These are phyloP conservation scores for Macrobrachium nipponense DNA, from an alignment of 1,140 invertebrate species.

Conservation along the genomic window DNA sequence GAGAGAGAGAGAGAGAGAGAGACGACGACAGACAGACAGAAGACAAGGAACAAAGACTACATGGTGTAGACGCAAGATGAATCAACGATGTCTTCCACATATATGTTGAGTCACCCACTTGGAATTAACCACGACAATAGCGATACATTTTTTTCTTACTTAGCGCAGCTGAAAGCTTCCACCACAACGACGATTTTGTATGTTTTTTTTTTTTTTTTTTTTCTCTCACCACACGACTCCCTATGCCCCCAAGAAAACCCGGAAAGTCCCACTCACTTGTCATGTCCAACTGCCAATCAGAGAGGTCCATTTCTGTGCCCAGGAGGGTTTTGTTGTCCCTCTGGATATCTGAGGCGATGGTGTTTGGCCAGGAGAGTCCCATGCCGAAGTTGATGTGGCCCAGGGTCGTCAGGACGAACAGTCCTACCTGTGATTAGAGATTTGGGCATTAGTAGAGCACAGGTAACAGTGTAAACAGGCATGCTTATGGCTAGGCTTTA, in stretches of 20 bases:
- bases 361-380: neutral
- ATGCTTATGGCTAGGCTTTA: too few species aligned
- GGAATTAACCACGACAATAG: too few species aligned
- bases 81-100: too few species aligned
- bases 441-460: too few species aligned
- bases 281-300: conserved; percentile 1
- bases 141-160: too few species aligned
- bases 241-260: neutral
- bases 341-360: neutral
- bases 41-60: neutral
- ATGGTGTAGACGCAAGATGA: too few species aligned
- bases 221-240: neutral
- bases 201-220: too few species aligned
- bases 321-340: neutral
- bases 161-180: too few species aligned
- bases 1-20: too few species aligned
- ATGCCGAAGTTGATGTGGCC: conserved; percentile 3
- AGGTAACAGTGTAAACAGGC: too few species aligned
- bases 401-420: neutral
- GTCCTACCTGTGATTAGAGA: neutral
- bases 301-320: neutral
- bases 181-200: neutral
- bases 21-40: neutral
- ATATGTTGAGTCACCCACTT: too few species aligned
- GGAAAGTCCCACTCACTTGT: neutral